These are phyloP conservation scores for Xiphophorus hellerii DNA, from an alignment of 2,113 vertebrate species.

Conservation along the genomic window DNA sequence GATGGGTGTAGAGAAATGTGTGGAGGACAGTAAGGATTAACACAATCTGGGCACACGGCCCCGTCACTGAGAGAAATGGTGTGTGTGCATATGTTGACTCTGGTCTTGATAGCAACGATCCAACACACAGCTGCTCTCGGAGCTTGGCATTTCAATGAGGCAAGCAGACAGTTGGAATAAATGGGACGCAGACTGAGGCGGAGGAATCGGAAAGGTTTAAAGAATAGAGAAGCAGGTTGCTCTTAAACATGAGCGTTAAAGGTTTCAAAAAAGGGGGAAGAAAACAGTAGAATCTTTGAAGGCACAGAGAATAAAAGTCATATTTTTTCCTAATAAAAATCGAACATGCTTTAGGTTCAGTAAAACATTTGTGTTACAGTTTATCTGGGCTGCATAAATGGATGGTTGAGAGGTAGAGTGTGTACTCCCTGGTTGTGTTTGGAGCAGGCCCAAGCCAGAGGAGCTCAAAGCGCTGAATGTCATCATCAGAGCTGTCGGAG, in stretches of 20 bases:
- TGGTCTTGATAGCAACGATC: constrained; percentile 70
- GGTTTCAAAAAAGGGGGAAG: constrained; percentile 19
- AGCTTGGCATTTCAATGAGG: constrained; percentile 74
- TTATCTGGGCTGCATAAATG: constrained; percentile 69
- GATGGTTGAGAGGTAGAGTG: constrained; percentile 69
- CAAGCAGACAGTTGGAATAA: constrained; percentile 69
- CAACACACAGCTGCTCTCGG: constrained; percentile 70
- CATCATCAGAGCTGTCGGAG: constrained; percentile 81
- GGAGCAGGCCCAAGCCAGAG: constrained; percentile 76
- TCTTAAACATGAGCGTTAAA: constrained; percentile 17
- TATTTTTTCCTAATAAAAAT: neutral
- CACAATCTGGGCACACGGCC: constrained; percentile 77
- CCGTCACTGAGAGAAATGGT: constrained; percentile 51
- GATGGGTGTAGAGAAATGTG: constrained; percentile 72
- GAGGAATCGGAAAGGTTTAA: constrained; percentile 55
- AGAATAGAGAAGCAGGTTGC: constrained; percentile 55
- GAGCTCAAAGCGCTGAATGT: constrained; percentile 82
- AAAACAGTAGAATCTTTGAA: neutral
- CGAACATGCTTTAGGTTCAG: constrained; percentile 13
- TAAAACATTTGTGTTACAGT: constrained; percentile 32
- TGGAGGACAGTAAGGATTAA: constrained; percentile 78
- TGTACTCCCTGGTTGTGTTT: constrained; percentile 77
- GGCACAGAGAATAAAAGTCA: neutral
- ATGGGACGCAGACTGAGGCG: constrained; percentile 63
- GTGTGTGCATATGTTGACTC: constrained; percentile 67